Percentiles rank a stretch among this genome's conserved stretches.
Evolutionary conservation across 2,797 vertebrate species (phyloP).

Genomic region (Spheniscus humboldti): DNA sequence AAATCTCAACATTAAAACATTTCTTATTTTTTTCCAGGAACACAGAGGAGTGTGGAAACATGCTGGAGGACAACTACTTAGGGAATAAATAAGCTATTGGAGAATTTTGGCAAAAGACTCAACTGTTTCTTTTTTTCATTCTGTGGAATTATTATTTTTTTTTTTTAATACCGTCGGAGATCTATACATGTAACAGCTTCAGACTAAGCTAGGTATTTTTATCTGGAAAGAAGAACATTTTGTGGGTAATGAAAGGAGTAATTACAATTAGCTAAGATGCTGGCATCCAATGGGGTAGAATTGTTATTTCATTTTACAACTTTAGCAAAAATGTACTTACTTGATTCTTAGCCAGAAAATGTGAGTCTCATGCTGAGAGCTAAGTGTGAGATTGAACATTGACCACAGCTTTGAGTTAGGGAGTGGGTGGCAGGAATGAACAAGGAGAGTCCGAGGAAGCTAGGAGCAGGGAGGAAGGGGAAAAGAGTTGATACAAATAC

Average conservation of each 20-base stretch:
- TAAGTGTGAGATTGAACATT: neutral
- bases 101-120: neutral
- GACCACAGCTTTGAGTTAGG: neutral
- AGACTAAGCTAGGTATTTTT: neutral
- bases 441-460: neutral
- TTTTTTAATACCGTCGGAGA: neutral
- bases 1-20: neutral
- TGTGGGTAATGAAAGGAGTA: neutral
- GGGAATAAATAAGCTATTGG: neutral
- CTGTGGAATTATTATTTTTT: neutral
- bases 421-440: neutral
- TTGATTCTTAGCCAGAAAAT: neutral
- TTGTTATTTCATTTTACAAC: neutral
- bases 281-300: neutral
- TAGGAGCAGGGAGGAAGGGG: neutral
- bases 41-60: neutral
- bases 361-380: neutral
- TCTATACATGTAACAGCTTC: neutral
- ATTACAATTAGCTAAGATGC: slow-evolving; percentile 24
- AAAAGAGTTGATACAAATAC: neutral
- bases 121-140: neutral
- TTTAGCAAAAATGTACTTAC: neutral
- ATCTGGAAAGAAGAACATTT: neutral
- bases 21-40: neutral
- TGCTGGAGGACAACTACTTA: neutral